Evolutionary conservation across 2,113 vertebrate species (phyloP), one percentile per base, ranked within the genome.

Genomic region (Gorsachius goisagi): DNA sequence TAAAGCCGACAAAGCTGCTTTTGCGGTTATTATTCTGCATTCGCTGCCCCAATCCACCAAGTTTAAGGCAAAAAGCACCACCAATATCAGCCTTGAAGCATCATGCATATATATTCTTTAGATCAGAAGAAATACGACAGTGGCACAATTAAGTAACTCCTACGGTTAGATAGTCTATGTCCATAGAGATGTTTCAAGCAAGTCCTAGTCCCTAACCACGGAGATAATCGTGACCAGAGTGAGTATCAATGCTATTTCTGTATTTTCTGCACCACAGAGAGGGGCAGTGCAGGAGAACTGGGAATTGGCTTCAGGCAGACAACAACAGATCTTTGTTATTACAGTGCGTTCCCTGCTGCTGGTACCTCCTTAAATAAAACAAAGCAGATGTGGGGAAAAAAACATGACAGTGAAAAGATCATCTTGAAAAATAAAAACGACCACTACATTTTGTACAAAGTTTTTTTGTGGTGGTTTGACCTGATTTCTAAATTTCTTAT

Each of bases 361-460:
- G 68, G 72, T 67, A 75, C 86, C 90, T 92, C 90, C 88, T 91
- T 85, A 81, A 67, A 81, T 74, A 90, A 96, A 92, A 56, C 56
- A 93, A 89, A 87, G 90, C 87, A 94, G 76, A 78, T 81, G 68
- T 9, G 8, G 56, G 14, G 5, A 12, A 33, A 58, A 81, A 50
- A 14, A 47, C 53, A n/a, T 2, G 30, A 81, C 32, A 77, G 30
- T 49, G 15, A 78, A 85, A 93, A 92, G 28, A 85, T 39, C 50
- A 32, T 77, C 44, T 74, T 85, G 62, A 55, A 77, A 93, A 95
- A 92, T 19, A 63, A 94, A 93, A 94, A 62, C 39, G 64, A 59
- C 23, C 19, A 26, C 63, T 63, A 32, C 71, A 64, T 50, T 90
- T 88, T 5, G 1, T 56, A 71, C 27, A 63, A 66, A 69, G 56